These are phyloP conservation scores for Dendrolimus kikuchii DNA, from an alignment of 1,140 invertebrate genomes.

Conservation along the genomic window DNA sequence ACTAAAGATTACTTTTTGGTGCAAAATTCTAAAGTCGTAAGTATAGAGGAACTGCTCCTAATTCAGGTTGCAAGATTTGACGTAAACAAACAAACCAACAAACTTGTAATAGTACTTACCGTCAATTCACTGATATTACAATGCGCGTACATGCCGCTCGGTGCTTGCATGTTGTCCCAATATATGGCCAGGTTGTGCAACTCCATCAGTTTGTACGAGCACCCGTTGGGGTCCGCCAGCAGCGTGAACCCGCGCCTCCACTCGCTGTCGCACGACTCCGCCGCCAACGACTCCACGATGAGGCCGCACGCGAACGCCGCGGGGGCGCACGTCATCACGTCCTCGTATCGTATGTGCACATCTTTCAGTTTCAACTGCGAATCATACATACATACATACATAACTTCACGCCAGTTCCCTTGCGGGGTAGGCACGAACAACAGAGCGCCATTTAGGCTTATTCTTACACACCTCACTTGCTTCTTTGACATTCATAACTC, in stretches of 20 bases:
- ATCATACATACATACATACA: too few species aligned
- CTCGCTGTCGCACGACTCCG: constrained; percentile 92
- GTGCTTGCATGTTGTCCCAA: constrained; percentile 84
- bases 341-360: constrained; percentile 97
- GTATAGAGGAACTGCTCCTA: too few species aligned
- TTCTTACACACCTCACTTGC: too few species aligned
- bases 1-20: too few species aligned
- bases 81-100: neutral
- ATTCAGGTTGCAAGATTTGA: neutral
- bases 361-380: constrained; percentile 91
- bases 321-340: constrained; percentile 80
- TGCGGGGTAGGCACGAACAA: too few species aligned
- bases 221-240: constrained; percentile 70
- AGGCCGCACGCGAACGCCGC: constrained; percentile 88
- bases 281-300: constrained; percentile 85
- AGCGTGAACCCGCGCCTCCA: constrained; percentile 88
- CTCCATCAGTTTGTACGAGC: constrained; percentile 91
- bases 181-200: constrained; percentile 91
- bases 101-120: constrained; percentile 18
- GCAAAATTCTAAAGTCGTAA: too few species aligned
- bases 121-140: constrained; percentile 79
- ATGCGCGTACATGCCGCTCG: constrained; percentile 78
- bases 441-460: too few species aligned
- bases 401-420: too few species aligned
- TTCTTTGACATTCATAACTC: too few species aligned